A percentile compares a stretch with the other conserved stretches of the same genome.
Evolutionary conservation across 2,113 vertebrate species (phyloP).

Genomic region (Halichoeres trimaculatus): DNA sequence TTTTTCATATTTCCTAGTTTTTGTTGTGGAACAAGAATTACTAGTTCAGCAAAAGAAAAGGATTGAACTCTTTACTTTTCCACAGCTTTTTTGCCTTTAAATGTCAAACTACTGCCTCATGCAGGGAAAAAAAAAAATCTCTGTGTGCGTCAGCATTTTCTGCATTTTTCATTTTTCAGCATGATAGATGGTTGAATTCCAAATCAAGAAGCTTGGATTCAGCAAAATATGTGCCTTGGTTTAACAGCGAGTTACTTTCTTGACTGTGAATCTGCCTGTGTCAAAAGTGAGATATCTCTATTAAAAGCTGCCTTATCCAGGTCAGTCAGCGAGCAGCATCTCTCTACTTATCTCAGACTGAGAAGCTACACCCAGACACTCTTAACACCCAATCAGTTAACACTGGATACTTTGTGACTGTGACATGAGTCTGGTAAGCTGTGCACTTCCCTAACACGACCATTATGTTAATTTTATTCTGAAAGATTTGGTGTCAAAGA

Average conservation of each 20-base stretch:
- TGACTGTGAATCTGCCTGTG: conserved; percentile 3
- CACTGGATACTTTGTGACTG: conserved; percentile 32
- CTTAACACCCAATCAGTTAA: conserved; percentile 33
- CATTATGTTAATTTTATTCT: conserved; percentile 69
- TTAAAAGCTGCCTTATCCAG: conserved; percentile 41
- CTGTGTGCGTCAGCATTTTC: not conserved
- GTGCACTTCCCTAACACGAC: conserved; percentile 36
- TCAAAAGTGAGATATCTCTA: conserved; percentile 17
- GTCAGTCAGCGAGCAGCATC: conserved; percentile 33
- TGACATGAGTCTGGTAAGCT: conserved; percentile 45
- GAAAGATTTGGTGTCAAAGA: conserved; percentile 45
- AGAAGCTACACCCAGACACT: conserved; percentile 24
- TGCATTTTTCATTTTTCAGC: not conserved
- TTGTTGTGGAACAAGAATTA: no score
- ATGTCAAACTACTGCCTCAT: no score
- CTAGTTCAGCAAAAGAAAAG: no score
- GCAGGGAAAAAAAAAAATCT: not conserved
- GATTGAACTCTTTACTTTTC: no score
- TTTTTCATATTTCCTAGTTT: no score
- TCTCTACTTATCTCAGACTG: conserved; percentile 36
- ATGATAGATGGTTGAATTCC: not conserved
- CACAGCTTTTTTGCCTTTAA: no score
- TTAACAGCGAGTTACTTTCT: conserved; percentile 3
- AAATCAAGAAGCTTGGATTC: not conserved
- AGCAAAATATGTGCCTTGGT: not conserved